These are phyloP conservation scores for Himalopsyche phryganea DNA, from an alignment of 1,140 invertebrate genomes.

Conservation along the genomic window DNA sequence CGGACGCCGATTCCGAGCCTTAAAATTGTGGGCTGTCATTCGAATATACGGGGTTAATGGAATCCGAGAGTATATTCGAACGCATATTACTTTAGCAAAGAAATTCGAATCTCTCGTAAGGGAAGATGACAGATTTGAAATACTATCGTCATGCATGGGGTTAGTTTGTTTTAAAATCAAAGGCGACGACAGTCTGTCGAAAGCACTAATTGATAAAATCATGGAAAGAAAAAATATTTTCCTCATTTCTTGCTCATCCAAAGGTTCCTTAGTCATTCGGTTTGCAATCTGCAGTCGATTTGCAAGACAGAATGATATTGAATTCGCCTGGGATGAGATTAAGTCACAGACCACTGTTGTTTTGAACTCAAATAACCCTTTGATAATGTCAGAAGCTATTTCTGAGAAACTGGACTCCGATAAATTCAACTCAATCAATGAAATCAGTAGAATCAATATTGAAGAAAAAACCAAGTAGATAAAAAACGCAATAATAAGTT, in stretches of 20 bases:
- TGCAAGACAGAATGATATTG: conserved; percentile 68
- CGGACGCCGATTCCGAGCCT: conserved; percentile 81
- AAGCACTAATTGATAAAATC: conserved; percentile 70
- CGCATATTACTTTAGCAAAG: conserved; percentile 70
- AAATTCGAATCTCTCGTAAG: conserved; percentile 70
- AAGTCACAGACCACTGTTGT: conserved; percentile 52
- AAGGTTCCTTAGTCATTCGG: conserved; percentile 69
- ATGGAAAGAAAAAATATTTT: conserved; percentile 79
- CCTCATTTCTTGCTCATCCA: conserved; percentile 72
- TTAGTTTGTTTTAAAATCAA: conserved; percentile 86
- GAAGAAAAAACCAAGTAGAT: too few species aligned
- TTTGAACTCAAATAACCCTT: conserved; percentile 34
- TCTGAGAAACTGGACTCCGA: conserved; percentile 11
- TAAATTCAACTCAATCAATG: conserved; percentile 9
- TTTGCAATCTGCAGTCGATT: conserved; percentile 78
- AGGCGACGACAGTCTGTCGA: conserved; percentile 74
- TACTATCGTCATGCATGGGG: conserved; percentile 70
- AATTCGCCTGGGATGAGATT: conserved; percentile 82
- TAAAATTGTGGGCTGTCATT: conserved; percentile 94
- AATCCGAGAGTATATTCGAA: conserved; percentile 73
- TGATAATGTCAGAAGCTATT: conserved; percentile 36
- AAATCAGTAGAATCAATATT: too few species aligned
- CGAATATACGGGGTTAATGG: conserved; percentile 78
- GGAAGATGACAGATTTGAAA: conserved; percentile 73
- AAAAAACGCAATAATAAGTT: too few species aligned